These are phyloP conservation scores for Leucophenga montana DNA, from an alignment of 2,888 invertebrate genomes.

Conservation along the genomic window DNA sequence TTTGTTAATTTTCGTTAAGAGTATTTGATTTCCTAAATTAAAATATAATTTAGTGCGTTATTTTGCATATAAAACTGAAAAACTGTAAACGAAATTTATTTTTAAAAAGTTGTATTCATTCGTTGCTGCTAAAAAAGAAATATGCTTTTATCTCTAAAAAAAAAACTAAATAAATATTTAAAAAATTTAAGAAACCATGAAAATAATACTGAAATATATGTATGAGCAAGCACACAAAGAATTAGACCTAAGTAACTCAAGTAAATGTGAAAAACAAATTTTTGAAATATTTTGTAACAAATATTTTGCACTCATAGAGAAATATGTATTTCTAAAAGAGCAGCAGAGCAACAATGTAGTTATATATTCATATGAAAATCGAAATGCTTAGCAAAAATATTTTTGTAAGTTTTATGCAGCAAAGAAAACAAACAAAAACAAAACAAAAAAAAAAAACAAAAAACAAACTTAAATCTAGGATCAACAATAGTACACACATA, in stretches of 20 bases:
- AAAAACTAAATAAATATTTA: not conserved
- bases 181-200: not conserved
- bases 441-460: conserved; percentile 34
- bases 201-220: not conserved
- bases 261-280: not conserved
- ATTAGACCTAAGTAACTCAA: no score
- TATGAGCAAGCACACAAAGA: not conserved
- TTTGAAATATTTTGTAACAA: not conserved
- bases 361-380: conserved; percentile 37
- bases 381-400: conserved; percentile 33
- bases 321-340: conserved; percentile 14
- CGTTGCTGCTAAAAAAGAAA: not conserved
- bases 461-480: not conserved
- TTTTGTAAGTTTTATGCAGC: conserved; percentile 22
- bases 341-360: conserved; percentile 13
- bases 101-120: not conserved
- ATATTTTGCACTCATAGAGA: conserved; percentile 7
- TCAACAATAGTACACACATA: not conserved
- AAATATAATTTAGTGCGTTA: no score
- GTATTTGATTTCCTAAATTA: not conserved
- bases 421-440: conserved; percentile 14
- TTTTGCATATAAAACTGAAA: no score
- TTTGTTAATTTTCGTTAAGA: not conserved
- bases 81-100: not conserved
- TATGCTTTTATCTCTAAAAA: not conserved